Base-by-base conservation (phyloP, 2,888 invertebrate species). In the Taphrorychus bicolor region DNA sequence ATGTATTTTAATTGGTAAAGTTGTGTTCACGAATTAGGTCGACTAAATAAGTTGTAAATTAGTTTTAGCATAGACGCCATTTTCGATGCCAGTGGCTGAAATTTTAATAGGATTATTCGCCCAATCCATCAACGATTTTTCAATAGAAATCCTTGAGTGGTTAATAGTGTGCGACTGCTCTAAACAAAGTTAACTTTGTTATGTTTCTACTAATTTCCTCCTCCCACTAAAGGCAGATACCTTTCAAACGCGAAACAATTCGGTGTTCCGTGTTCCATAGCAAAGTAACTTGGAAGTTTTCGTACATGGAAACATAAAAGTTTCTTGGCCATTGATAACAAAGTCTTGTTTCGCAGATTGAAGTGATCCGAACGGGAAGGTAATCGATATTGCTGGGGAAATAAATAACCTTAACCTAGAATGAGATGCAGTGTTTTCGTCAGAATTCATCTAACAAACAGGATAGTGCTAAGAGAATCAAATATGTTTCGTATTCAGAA, bases 241-340 rank as follows among this genome's bases (percentile, higher is more conserved):
- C 54, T 54, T 54, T 54, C 54, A 54, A 21, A 54, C 9, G 54
- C 21, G 11, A 24, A 54, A 54, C 54, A 54, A 32, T 54, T 54
- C 32, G 14, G 22, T 24, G 54, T 54, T 54, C 22, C 32, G 9
- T 21, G n/a, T 18, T 23, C 54, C 17, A 54, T 54, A 54, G 32
- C 54, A 54, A 54, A 54, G 19, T 51, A 19, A 51, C 17, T 51
- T 19, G 21, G 11, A 51, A 17, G 32, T 32, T n/a, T n/a, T 54
- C 32, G 16, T 54, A 54, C 54, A 51, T 23, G 24, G 32, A 54
- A 54, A 23, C 32, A 54, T 23, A 23, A 54, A 54, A 54, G 54
- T 54, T 54, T 54, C 17, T 32, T 23, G 54, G 54, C 54, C 16
- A 54, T 54, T 54, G 54, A 54, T 54, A 54, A 54, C 17, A 14